Percentiles rank a stretch among this genome's conserved stretches.
These are phyloP conservation scores for Ophion ellenae DNA, from an alignment of 2,888 invertebrate species.

Conservation along the genomic window DNA sequence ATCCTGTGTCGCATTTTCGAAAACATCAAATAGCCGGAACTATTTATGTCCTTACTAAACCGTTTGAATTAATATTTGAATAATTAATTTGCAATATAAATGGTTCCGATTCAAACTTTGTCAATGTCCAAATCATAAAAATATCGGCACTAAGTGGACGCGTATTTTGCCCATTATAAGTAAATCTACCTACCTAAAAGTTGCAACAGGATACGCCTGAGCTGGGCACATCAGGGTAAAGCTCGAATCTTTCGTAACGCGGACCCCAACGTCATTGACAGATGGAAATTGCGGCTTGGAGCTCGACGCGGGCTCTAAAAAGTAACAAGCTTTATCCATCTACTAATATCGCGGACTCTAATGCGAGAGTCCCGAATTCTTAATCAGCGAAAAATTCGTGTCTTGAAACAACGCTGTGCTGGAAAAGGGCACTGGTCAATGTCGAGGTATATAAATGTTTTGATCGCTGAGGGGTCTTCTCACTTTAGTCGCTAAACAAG, in stretches of 20 bases:
- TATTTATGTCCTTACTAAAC: conserved; percentile 71
- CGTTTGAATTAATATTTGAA: too few species aligned
- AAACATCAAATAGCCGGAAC: neutral
- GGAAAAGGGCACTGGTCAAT: conserved; percentile 71
- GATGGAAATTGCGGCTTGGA: conserved; percentile 83
- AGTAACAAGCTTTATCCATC: conserved; percentile 69
- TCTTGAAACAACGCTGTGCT: conserved; percentile 67
- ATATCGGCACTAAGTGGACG: too few species aligned
- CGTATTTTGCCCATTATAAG: neutral
- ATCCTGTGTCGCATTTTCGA: too few species aligned
- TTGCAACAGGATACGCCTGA: conserved; percentile 89
- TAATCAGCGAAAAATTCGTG: neutral
- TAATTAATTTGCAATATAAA: too few species aligned
- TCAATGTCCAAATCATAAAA: too few species aligned
- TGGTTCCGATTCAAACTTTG: too few species aligned
- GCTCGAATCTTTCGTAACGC: conserved; percentile 81
- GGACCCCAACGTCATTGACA: conserved; percentile 81
- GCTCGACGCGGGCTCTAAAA: conserved; percentile 84
- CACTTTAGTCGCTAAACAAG: too few species aligned
- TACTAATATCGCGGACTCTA: neutral
- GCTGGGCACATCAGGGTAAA: conserved; percentile 89
- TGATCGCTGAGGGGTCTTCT: neutral
- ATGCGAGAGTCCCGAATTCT: neutral
- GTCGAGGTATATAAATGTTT: neutral
- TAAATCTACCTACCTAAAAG: conserved; percentile 87